Base-by-base conservation (phyloP, 2,888 invertebrate genomes). In the Andrena marginata region DNA sequence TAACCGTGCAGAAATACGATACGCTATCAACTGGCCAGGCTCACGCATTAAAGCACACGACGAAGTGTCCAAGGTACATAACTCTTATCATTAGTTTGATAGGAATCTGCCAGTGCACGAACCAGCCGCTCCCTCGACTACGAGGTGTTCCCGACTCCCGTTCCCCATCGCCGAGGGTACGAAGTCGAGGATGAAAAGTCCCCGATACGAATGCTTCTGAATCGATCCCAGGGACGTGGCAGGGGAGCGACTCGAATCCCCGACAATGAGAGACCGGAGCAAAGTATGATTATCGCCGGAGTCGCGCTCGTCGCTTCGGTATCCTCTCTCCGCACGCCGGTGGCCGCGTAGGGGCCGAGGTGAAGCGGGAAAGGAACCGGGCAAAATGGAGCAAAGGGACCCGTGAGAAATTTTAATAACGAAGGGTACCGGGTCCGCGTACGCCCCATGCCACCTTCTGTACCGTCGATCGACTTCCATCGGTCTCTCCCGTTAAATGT, bases 381-480 rank as follows among this genome's bases (percentile, higher is more conserved):
- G 16, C 68, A 64, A n/a, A n/a, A 29, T 26, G 13, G 54, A 62
- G n/a, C 42, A 62, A 51, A 33, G 60, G 33, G 71, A 63, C 51
- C 35, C 82, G 75, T 84, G 81, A 81, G 81, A 88, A 88, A 87
- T 87, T 88, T 89, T 88, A 87, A 83, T 87, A 87, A 89, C 76
- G 73, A 74, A 74, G 59, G 69, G 80, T 56, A 63, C 68, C 70
- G 51, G 56, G 31, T 59, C 69, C 67, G 29, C 54, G 56, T 48
- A 42, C 51, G 7, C 48, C 62, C 54, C 51, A 51, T 23, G 80
- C 72, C 48, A 83, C 56, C 75, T 75, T 63, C 81, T 67, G 60
- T 42, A 72, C 48, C 70, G 62, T 72, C 72, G 75, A 87, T 87
- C 88, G 80, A 85, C 85, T 85, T 87, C 54, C 62, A 80, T 70